phyloP scores from a whole-genome alignment of 2,888 invertebrate genomes.

The Xanthia icteritia region DNA sequence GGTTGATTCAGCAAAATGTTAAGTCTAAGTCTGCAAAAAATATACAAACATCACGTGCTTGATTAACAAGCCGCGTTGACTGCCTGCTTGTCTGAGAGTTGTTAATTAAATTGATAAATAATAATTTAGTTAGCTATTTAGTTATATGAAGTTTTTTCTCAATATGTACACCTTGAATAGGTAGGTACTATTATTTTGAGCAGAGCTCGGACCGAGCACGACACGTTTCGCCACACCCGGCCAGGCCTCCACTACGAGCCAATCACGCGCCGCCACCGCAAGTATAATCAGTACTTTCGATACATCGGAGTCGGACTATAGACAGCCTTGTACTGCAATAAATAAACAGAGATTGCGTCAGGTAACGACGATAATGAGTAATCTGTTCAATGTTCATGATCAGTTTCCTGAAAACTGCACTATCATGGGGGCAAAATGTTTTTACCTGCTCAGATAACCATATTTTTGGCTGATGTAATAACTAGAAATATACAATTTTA shows the following conservation, averaged over 20 bases:
- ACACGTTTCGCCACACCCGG: slow-evolving; percentile 87
- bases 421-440: slow-evolving; percentile 1
- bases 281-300: slow-evolving; percentile 83
- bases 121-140: slow-evolving; percentile 12
- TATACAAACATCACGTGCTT: slow-evolving; percentile 68
- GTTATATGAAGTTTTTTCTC: slow-evolving; percentile 49
- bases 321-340: slow-evolving; percentile 81
- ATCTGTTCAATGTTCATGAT: slow-evolving; percentile 28
- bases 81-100: slow-evolving; percentile 6
- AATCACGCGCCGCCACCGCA: slow-evolving; percentile 82
- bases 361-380: slow-evolving; percentile 64
- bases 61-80: slow-evolving; percentile 1
- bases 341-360: slow-evolving; percentile 80
- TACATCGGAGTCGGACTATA: slow-evolving; percentile 82
- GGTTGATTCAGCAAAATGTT: slow-evolving; percentile 60
- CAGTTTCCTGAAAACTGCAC: slow-evolving; percentile 28
- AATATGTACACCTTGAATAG: slow-evolving; percentile 66
- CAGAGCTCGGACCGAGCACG: slow-evolving; percentile 69
- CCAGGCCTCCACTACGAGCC: slow-evolving; percentile 85
- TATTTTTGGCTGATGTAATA: slow-evolving; percentile 48
- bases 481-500: slow-evolving; percentile 36
- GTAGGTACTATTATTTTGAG: slow-evolving; percentile 71
- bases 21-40: slow-evolving; percentile 62
- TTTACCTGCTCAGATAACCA: slow-evolving; percentile 23
- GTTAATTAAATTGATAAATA: slow-evolving; percentile 18